A percentile compares a stretch with the other conserved stretches of the same genome.
phyloP scores from a whole-genome alignment of 2,888 invertebrate genomes.

The Gibbula magus region DNA sequence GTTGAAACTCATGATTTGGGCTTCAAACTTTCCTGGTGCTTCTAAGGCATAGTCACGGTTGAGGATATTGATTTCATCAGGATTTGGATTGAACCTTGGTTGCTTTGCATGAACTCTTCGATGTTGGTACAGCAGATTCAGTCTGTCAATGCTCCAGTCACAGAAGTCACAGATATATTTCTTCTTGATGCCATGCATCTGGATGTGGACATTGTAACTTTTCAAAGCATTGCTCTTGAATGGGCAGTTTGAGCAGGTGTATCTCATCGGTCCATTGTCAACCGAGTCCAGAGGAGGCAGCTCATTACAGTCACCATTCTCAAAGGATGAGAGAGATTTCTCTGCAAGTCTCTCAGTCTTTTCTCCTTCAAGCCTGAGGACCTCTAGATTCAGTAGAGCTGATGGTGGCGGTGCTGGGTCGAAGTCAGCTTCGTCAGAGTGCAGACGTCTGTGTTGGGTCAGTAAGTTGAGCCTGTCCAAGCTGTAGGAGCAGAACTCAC shows the following conservation, averaged over 20 bases:
- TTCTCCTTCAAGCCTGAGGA: constrained; percentile 11
- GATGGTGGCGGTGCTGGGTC: constrained; percentile 44
- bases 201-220: constrained; percentile 62
- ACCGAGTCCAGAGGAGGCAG: constrained; percentile 11
- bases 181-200: constrained; percentile 61
- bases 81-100: constrained; percentile 50
- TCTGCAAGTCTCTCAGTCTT: constrained; percentile 22
- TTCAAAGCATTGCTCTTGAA: constrained; percentile 61
- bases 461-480: constrained; percentile 52
- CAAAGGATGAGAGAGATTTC: background rate
- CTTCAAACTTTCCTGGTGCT: constrained; percentile 44
- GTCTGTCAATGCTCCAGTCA: constrained; percentile 67
- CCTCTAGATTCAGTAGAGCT: constrained; percentile 45
- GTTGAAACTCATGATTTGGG: constrained; percentile 37
- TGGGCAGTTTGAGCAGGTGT: constrained; percentile 60
- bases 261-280: constrained; percentile 35
- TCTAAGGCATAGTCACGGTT: constrained; percentile 63
- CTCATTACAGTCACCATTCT: background rate
- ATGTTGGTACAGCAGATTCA: constrained; percentile 66
- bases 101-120: constrained; percentile 61
- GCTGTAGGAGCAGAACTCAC: constrained; percentile 60
- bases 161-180: constrained; percentile 70
- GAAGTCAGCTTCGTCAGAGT: constrained; percentile 54
- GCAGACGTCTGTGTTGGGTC: constrained; percentile 56
- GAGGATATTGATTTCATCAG: constrained; percentile 56